Evolutionary conservation across 92 coral and sea anemone genomes (phyloP).

Genomic region (Porites rus): DNA sequence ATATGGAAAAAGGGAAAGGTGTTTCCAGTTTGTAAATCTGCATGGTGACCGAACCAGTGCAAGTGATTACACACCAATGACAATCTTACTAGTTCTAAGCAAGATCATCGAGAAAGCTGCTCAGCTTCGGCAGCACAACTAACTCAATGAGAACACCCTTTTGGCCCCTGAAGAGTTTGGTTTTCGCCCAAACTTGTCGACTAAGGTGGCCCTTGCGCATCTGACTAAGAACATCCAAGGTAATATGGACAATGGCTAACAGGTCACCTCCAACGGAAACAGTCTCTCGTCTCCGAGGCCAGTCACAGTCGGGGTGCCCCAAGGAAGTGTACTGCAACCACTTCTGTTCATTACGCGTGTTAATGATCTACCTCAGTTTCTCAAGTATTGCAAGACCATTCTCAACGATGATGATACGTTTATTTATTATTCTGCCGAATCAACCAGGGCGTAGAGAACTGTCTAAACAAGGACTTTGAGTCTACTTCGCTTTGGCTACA

Average conservation of each 20-base stretch:
- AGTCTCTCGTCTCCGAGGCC: slow-evolving; percentile 13
- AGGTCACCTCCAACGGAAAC: slow-evolving; percentile 20
- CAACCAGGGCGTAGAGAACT: neutral
- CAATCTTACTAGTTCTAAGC: slow-evolving; percentile 33
- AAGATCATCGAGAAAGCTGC: slow-evolving; percentile 17
- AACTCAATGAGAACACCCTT: slow-evolving; percentile 34
- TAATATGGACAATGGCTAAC: slow-evolving; percentile 13
- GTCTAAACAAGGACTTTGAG: no score
- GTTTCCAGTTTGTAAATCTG: slow-evolving; percentile 42
- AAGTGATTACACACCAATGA: slow-evolving; percentile 45
- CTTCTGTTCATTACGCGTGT: slow-evolving; percentile 3
- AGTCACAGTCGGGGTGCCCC: slow-evolving; percentile 25
- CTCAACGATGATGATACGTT: slow-evolving; percentile 39
- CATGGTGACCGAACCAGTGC: slow-evolving; percentile 25
- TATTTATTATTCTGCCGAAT: slow-evolving; percentile 22
- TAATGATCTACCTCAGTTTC: slow-evolving; percentile 10
- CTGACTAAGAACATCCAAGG: slow-evolving; percentile 34
- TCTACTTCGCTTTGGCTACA: no score
- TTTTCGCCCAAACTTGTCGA: slow-evolving; percentile 13
- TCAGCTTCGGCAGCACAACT: slow-evolving; percentile 33
- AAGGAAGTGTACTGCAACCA: slow-evolving; percentile 13
- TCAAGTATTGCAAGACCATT: slow-evolving; percentile 16
- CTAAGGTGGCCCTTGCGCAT: slow-evolving; percentile 26
- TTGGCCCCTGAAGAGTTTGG: slow-evolving; percentile 35
- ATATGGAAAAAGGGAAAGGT: slow-evolving; percentile 57